Evolutionary conservation across 2,113 vertebrate genomes (phyloP).

Genomic region (Xiphias gladius): DNA sequence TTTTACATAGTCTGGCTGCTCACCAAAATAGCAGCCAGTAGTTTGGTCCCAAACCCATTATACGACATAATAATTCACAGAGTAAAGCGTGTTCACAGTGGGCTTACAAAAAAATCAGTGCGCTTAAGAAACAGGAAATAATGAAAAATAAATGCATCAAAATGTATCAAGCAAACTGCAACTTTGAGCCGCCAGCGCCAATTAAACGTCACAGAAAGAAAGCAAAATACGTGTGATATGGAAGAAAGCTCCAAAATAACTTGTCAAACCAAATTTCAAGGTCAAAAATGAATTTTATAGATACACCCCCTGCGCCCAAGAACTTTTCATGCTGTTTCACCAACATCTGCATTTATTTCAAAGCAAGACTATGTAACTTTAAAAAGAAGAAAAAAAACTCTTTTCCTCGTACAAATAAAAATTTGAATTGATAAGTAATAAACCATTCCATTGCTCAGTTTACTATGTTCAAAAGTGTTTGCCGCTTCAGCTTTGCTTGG

Average conservation of each 20-base stretch:
- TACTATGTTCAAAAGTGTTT: too few species aligned
- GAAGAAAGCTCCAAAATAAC: not conserved
- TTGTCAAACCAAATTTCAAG: not conserved
- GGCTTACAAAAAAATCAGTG: not conserved
- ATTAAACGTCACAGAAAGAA: not conserved
- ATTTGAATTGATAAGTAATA: too few species aligned
- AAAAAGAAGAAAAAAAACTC: not conserved
- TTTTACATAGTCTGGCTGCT: conserved; percentile 3
- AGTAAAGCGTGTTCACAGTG: not conserved
- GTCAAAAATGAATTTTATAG: not conserved
- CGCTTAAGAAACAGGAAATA: not conserved
- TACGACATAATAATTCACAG: not conserved
- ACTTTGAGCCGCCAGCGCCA: not conserved
- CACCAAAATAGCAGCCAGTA: not conserved
- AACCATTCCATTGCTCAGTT: too few species aligned
- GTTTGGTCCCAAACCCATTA: not conserved
- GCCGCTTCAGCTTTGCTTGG: too few species aligned
- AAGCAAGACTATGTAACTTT: not conserved
- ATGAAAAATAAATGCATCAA: not conserved
- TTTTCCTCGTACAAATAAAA: not conserved
- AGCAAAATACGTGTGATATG: not conserved
- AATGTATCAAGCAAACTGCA: not conserved
- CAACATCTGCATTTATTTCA: not conserved
- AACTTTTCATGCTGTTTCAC: not conserved
- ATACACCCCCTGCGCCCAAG: too few species aligned